Conservation (phyloP, 92 coral and sea anemone genomes). For the Scolanthus callimorphus region DNA sequence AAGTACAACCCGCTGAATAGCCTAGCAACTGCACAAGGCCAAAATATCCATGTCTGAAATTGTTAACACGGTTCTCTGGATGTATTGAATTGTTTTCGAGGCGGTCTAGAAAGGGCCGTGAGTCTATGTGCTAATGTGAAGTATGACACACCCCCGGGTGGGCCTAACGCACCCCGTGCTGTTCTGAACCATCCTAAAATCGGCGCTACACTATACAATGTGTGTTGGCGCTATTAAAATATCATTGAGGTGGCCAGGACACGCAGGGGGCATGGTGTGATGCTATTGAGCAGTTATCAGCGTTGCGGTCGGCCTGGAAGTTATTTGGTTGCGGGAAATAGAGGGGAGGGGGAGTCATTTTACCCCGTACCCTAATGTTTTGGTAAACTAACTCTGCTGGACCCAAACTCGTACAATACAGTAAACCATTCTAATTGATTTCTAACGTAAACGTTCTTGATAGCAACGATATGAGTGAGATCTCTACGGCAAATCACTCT, state of each 20-base stretch:
- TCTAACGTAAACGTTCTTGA: no score
- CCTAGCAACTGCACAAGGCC: no score
- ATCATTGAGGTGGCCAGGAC: neutral
- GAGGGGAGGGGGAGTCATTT: neutral
- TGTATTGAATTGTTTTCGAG: no score
- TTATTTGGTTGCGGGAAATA: neutral
- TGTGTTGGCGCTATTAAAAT: slow-evolving; percentile 1
- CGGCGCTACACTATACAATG: neutral
- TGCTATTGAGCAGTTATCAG: neutral
- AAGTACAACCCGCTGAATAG: no score
- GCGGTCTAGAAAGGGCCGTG: no score
- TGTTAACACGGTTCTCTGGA: no score
- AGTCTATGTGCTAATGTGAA: neutral
- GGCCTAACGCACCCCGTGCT: neutral
- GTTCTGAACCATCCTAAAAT: neutral
- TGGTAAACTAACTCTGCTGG: neutral
- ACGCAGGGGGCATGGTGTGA: neutral
- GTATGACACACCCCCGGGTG: neutral
- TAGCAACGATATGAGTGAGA: no score
- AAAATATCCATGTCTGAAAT: no score
- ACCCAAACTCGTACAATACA: neutral
- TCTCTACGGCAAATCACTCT: no score
- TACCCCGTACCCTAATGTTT: neutral
- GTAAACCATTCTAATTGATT: neutral
- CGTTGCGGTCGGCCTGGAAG: neutral